Evolutionary conservation across 2,113 vertebrate species (phyloP), one percentile per base, ranked within the genome.

Genomic region (Melozone crissalis): DNA sequence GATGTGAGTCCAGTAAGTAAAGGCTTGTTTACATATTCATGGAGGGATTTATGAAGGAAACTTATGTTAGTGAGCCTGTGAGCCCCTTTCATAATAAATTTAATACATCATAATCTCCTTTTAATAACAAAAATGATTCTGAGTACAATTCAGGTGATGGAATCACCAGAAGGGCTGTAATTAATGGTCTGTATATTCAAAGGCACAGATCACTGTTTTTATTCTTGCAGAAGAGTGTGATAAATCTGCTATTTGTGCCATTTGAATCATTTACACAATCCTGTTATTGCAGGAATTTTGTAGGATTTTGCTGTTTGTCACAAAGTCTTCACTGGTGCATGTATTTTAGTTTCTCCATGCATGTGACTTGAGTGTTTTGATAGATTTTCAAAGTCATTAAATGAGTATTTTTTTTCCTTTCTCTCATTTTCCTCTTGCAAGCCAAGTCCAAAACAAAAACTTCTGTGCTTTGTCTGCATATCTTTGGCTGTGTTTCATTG

Each of bases 401-500:
- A 73, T 20, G 26, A 94, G 94, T 93, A 58, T 84, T 94, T 80
- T 85, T 85, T 86, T 84, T 86, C 71, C 61, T 86, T 92, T 87
- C 95, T 90, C 52, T 82, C 57, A 79, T 96, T 96, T 95, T 91
- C 92, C 55, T 80, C 86, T 62, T 55, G 51, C 91, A 97, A 97
- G 97, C 97, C 97, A 98, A 98, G 96, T 97, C 89, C 84, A 68
- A 92, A 98, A 97, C 97, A 98, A 98, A 98, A 98, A 98, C 98
- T 98, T 98, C 96, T 96, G 90, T 97, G 98, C 98, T 98, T 98
- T 98, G 98, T 98, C 97, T 98, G 98, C 92, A 46, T 96, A 94
- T 98, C 97, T 98, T 98, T 99, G 98, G 98, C 98, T 98, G 98
- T 80, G 95, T 97, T 98, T 99, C 98, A 97, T 54, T 94, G 97